Base-by-base conservation (phyloP, 2,113 vertebrate species). In the Ailuropoda melanoleuca region DNA sequence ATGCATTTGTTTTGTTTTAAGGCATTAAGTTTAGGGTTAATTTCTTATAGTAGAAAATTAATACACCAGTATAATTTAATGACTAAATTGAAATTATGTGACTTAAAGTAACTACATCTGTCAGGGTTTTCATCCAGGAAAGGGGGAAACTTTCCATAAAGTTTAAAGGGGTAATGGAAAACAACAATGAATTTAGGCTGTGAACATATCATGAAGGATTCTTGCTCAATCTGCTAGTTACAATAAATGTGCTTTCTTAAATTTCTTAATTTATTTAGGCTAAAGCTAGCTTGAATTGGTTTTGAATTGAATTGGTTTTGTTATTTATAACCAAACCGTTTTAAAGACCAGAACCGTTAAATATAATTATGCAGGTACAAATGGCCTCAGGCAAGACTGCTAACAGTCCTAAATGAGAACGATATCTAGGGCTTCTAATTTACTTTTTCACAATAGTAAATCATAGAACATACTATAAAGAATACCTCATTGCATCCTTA, bases 231-330 rank as follows among this genome's bases (percentile, higher is more conserved):
- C 6, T 70, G 15, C 24, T 82, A 17, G 11, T 43, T 88, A 85
- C 31, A 85, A 56, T 60, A 95, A 84, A 70, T 24, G 15, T 68
- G 24, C 3, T 81, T 94, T 91, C 14, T 91, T 53, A 58, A 77
- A 72, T 56, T 81, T 74, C 21, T 85, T 96, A 19, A 70, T 96
- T 93, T 66, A 68, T 95, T 66, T 85, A 89, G 58, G 50, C 39
- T 70, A 62, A 80, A 64, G 11, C 31, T 90, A 95, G 31, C 29
- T 88, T 62, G 31, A 66, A 81, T 56, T 87, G 24, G 6, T 58
- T 88, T 80, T 82, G 70, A 68, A 66, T 88, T 62, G 31, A 66
- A 75, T 62, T 78, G 24, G 11, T 60, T 91, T 80, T 72, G 62
- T 26, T 83, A 37, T 29, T 94, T 80, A 66, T 84, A 72, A 83